phyloP scores from a whole-genome alignment of 2,888 invertebrate genomes.

The Penaeus monodon region DNA sequence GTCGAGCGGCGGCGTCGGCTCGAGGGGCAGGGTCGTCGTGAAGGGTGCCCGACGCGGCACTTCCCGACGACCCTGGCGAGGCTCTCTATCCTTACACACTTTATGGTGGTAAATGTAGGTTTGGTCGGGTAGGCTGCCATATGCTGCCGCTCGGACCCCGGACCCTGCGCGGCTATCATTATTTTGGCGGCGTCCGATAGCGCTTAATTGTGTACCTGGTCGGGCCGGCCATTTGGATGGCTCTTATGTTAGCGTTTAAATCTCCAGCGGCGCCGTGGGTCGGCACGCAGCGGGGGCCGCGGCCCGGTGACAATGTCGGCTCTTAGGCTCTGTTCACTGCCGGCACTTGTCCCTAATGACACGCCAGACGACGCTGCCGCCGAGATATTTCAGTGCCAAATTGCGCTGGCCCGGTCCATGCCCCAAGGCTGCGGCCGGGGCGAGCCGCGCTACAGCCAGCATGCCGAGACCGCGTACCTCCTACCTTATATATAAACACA shows the following conservation, averaged over 20 bases:
- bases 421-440: conserved; percentile 45
- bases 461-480: conserved; percentile 32
- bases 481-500: conserved; percentile 24
- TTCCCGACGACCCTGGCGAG: conserved; percentile 12
- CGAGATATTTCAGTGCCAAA: conserved; percentile 49
- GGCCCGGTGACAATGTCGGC: background rate
- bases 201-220: conserved; percentile 53
- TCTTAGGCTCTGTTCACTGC: background rate
- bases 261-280: conserved; percentile 13
- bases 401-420: conserved; percentile 38
- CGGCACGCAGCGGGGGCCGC: background rate
- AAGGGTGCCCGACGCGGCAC: background rate
- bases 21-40: background rate
- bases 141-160: conserved; percentile 25
- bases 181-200: conserved; percentile 43
- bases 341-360: background rate
- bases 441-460: conserved; percentile 36
- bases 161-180: conserved; percentile 36
- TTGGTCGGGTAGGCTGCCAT: conserved; percentile 32
- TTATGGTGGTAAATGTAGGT: too few relatives aligned
- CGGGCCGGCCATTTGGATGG: conserved; percentile 38
- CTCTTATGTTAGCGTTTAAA: conserved; percentile 52
- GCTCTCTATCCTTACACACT: background rate
- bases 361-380: conserved; percentile 6
- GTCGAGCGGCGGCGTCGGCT: too few relatives aligned